These are phyloP conservation scores for Crypturellus undulatus DNA, from an alignment of 2,113 vertebrate genomes.

Conservation along the genomic window DNA sequence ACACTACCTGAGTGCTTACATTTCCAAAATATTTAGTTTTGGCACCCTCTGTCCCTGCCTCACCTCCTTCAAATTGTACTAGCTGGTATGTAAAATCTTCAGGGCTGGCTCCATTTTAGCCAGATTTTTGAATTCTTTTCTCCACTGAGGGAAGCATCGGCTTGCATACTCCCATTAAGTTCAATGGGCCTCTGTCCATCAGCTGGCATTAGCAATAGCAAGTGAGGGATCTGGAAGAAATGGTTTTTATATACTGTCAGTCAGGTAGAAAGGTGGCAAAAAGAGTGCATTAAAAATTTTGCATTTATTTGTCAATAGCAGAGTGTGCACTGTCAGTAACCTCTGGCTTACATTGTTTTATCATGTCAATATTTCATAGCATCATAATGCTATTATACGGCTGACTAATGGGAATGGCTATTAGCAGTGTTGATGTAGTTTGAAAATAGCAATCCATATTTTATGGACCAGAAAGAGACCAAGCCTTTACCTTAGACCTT, in stretches of 20 bases:
- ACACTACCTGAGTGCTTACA: neutral
- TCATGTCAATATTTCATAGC: slow-evolving; percentile 91
- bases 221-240: slow-evolving; percentile 20
- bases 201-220: neutral
- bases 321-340: slow-evolving; percentile 68
- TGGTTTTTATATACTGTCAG: slow-evolving; percentile 58
- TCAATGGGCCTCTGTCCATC: neutral
- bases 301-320: slow-evolving; percentile 86
- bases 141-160: neutral
- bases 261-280: slow-evolving; percentile 72
- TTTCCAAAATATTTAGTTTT: neutral
- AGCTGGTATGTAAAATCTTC: neutral
- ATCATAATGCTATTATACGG: slow-evolving; percentile 80
- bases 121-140: neutral
- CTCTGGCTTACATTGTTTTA: slow-evolving; percentile 77
- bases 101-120: neutral
- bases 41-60: fast-evolving
- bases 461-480: slow-evolving; percentile 82
- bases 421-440: slow-evolving; percentile 85
- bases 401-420: slow-evolving; percentile 86
- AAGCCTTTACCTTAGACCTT: slow-evolving; percentile 78
- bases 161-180: neutral
- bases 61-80: fast-evolving
- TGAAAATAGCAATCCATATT: slow-evolving; percentile 86
- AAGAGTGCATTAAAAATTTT: slow-evolving; percentile 70